phyloP scores from a whole-genome alignment of 2,888 invertebrate species.

The Pyrocoelia pectoralis region DNA sequence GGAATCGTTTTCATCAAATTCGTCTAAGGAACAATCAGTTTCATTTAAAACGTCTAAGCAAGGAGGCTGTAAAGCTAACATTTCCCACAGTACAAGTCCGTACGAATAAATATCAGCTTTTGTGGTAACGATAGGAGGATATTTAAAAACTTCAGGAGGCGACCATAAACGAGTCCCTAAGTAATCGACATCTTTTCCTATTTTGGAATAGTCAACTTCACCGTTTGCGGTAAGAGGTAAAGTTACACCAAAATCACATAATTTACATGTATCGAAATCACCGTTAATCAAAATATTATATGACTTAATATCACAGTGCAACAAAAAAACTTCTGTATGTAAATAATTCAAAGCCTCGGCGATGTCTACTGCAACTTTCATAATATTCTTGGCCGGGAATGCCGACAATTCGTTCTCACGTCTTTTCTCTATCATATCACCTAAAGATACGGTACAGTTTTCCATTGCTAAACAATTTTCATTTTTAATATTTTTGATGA shows the following conservation, averaged over 20 bases:
- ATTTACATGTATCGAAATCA: conserved; percentile 76
- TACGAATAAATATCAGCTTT: conserved; percentile 84
- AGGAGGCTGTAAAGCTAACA: conserved; percentile 77
- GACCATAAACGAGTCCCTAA: conserved; percentile 82
- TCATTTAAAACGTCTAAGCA: conserved; percentile 60
- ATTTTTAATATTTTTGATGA: conserved; percentile 63
- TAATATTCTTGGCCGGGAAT: conserved; percentile 69
- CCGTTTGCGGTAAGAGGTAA: conserved; percentile 73
- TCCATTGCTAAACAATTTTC: conserved; percentile 79
- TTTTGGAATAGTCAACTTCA: conserved; percentile 63
- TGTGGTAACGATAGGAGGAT: conserved; percentile 65
- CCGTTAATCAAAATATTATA: conserved; percentile 82
- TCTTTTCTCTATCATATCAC: conserved; percentile 76
- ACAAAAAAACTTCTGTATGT: conserved; percentile 72
- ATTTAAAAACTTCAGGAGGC: conserved; percentile 78
- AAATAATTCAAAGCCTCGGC: conserved; percentile 78
- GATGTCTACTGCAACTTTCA: conserved; percentile 73
- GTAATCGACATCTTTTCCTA: conserved; percentile 66
- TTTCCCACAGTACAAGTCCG: conserved; percentile 83
- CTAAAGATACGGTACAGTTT: conserved; percentile 75
- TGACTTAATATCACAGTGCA: conserved; percentile 88
- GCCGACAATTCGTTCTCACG: conserved; percentile 63
- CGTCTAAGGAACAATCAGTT: conserved; percentile 55
- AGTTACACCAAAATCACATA: conserved; percentile 88
- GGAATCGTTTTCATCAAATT: conserved; percentile 20